Conservation (phyloP, 2,797 vertebrate genomes). For the Labeo calbasu region DNA sequence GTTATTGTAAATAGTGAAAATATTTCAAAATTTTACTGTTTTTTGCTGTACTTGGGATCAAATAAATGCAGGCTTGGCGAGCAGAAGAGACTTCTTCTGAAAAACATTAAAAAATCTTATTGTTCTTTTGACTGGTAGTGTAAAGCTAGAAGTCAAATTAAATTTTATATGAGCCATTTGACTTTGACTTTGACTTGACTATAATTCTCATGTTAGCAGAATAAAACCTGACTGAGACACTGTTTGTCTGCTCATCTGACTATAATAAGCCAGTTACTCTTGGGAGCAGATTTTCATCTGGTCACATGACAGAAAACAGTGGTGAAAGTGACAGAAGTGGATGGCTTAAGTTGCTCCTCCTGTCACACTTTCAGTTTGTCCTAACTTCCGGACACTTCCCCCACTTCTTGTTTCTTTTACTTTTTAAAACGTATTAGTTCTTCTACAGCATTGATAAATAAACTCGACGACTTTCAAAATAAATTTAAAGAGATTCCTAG, state of each 20-base stretch:
- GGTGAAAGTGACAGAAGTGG: conserved; percentile 18
- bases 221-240: not conserved
- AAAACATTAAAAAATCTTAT: no score
- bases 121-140: no score
- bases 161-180: not conserved
- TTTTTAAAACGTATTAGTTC: not conserved
- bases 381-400: not conserved
- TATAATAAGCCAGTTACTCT: conserved; percentile 36
- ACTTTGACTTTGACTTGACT: no score
- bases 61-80: no score
- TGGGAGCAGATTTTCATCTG: conserved; percentile 7
- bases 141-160: no score
- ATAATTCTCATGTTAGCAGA: no score
- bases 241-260: conserved; percentile 40
- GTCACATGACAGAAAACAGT: conserved; percentile 57
- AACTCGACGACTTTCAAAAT: not conserved
- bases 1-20: no score
- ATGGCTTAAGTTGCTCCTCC: not conserved
- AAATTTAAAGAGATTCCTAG: not conserved
- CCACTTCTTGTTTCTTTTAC: not conserved
- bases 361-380: conserved; percentile 27
- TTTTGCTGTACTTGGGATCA: no score
- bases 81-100: no score
- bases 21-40: no score
- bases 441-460: not conserved